phyloP scores from a whole-genome alignment of 37 sponge, comb jelly and placozoan genomes.

The Axinella damicornis region DNA sequence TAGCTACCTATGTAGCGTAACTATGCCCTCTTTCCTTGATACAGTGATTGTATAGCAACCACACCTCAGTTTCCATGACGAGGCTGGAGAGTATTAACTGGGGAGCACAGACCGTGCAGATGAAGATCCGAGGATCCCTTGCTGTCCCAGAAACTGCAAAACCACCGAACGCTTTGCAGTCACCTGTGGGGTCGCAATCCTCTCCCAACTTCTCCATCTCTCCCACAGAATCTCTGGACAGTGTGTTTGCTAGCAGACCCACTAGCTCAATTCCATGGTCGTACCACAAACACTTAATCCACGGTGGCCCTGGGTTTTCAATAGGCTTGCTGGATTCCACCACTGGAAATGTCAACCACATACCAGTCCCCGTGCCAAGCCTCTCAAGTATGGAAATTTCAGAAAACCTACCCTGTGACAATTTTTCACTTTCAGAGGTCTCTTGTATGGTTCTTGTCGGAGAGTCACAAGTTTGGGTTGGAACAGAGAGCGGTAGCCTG shows the following conservation, averaged over 20 bases:
- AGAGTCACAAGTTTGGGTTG: constrained; percentile 68
- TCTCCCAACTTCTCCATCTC: neutral
- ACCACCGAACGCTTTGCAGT: neutral
- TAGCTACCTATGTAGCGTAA: no score
- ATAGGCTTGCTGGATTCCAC: constrained; percentile 34
- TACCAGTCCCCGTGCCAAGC: constrained; percentile 59
- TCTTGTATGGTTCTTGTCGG: constrained; percentile 26
- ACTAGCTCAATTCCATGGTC: constrained; percentile 1
- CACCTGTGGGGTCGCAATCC: neutral
- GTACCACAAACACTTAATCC: constrained; percentile 33
- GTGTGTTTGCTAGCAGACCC: neutral
- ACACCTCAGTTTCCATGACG: constrained; percentile 2
- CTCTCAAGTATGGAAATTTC: neutral
- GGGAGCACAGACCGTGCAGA: neutral
- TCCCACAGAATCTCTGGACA: neutral
- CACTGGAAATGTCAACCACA: constrained; percentile 13
- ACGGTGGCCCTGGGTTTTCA: constrained; percentile 73
- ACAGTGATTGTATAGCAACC: neutral
- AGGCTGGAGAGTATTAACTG: constrained; percentile 21
- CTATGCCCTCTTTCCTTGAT: neutral
- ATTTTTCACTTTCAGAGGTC: constrained; percentile 37
- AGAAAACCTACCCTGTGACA: neutral
- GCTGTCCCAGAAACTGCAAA: constrained; percentile 26
- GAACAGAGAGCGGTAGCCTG: constrained; percentile 59
- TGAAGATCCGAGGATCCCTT: constrained; percentile 26